phyloP scores from a whole-genome alignment of 2,888 invertebrate species.

The Iphiclides podalirius region DNA sequence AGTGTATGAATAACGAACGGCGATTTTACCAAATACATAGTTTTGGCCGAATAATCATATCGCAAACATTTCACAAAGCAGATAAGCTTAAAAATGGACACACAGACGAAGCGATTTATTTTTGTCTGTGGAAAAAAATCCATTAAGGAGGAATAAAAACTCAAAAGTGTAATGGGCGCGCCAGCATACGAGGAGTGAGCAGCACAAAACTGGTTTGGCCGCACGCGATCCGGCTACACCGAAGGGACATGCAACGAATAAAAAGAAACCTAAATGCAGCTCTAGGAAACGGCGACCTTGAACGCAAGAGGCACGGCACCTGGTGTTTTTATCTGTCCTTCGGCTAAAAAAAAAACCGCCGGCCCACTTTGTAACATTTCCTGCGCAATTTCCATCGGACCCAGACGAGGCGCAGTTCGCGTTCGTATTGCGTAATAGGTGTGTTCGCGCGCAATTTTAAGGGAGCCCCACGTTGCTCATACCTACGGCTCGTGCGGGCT shows the following conservation, averaged over 20 bases:
- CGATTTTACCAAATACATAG: no score
- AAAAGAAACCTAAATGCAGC: conserved; percentile 78
- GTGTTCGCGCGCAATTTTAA: neutral
- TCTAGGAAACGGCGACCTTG: conserved; percentile 79
- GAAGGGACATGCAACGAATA: conserved; percentile 75
- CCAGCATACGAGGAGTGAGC: conserved; percentile 64
- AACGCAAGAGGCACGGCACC: conserved; percentile 73
- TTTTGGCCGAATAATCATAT: neutral
- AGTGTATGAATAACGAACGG: neutral
- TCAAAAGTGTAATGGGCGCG: conserved; percentile 49
- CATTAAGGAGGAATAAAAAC: conserved; percentile 53
- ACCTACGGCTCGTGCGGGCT: conserved; percentile 28
- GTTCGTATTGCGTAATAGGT: conserved; percentile 14
- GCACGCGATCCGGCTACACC: conserved; percentile 70
- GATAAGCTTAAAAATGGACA: no score
- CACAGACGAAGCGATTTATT: conserved; percentile 9
- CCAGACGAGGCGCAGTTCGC: conserved; percentile 14
- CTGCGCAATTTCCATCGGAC: conserved; percentile 8
- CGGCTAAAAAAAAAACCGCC: conserved; percentile 56
- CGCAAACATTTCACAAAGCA: neutral
- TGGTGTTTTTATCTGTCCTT: conserved; percentile 78
- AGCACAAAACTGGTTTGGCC: conserved; percentile 74
- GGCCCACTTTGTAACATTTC: conserved; percentile 64
- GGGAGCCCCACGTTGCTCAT: no score
- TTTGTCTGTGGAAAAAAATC: conserved; percentile 32